Conservation (phyloP, 2,797 vertebrate genomes). For the Schizopygopsis malacanthus region DNA sequence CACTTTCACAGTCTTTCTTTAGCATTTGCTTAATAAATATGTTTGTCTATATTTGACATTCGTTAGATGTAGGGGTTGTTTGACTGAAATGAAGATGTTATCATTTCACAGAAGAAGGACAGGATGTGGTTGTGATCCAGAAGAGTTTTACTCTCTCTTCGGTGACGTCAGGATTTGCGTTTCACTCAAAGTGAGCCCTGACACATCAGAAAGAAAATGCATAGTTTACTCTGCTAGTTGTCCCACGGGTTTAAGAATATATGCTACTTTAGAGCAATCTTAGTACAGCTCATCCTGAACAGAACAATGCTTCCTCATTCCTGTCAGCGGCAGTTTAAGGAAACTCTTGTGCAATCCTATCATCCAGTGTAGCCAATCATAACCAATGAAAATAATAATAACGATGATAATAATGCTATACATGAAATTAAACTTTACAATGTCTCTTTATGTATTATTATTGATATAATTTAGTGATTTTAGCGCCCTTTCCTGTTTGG, state of each 20-base stretch:
- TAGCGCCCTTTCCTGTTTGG: slow-evolving; percentile 1
- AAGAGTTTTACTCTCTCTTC: slow-evolving; percentile 10
- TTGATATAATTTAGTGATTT: neutral
- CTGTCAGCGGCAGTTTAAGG: slow-evolving; percentile 34
- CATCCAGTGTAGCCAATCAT: neutral
- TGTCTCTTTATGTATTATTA: neutral
- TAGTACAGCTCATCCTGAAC: slow-evolving; percentile 8
- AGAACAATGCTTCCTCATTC: slow-evolving; percentile 26
- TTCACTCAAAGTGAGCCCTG: slow-evolving; percentile 34
- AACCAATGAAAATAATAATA: neutral
- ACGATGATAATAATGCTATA: neutral
- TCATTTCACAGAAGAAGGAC: slow-evolving; percentile 41
- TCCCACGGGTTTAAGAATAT: slow-evolving; percentile 6
- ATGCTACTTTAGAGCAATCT: neutral
- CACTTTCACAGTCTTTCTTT: neutral
- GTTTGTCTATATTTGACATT: neutral
- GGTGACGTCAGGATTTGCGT: slow-evolving; percentile 11
- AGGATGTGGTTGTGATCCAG: slow-evolving; percentile 47
- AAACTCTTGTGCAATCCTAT: slow-evolving; percentile 35
- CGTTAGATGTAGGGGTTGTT: slow-evolving; percentile 5
- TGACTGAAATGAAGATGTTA: slow-evolving; percentile 10
- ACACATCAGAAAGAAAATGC: slow-evolving; percentile 30
- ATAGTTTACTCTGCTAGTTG: slow-evolving; percentile 14
- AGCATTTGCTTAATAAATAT: neutral
- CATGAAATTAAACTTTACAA: neutral